phyloP scores from a whole-genome alignment of 2,797 vertebrate species.

The Sebastes diaconus region DNA sequence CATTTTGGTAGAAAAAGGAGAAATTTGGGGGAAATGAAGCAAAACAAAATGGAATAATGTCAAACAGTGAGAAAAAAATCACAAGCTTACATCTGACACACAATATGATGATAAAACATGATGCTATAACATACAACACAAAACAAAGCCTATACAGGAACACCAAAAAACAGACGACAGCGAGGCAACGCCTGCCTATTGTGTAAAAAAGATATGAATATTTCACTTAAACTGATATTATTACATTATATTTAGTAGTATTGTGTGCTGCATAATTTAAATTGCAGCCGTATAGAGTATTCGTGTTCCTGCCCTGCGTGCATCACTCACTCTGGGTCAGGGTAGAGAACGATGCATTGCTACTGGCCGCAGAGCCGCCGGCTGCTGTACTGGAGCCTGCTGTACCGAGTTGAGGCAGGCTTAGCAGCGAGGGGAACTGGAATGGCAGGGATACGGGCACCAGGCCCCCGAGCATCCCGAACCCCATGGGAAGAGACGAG shows the following conservation, averaged over 20 bases:
- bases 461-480: conserved; percentile 95
- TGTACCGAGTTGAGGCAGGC: conserved; percentile 79
- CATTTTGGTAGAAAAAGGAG: not conserved
- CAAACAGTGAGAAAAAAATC: conserved; percentile 50
- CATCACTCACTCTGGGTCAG: conserved; percentile 93
- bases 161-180: not conserved
- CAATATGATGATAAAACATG: conserved; percentile 53
- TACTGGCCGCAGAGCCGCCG: conserved; percentile 89
- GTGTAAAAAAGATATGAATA: not conserved
- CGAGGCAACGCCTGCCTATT: not conserved
- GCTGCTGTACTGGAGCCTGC: conserved; percentile 80
- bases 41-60: conserved; percentile 69
- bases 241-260: not conserved
- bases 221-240: not conserved
- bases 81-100: conserved; percentile 60
- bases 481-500: conserved; percentile 90
- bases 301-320: not conserved
- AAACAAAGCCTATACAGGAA: conserved; percentile 32
- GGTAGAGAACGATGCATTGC: conserved; percentile 87
- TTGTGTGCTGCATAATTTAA: not conserved
- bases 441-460: conserved; percentile 96
- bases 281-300: not conserved
- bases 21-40: conserved; percentile 37
- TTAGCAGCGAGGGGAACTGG: conserved; percentile 93
- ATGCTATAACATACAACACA: conserved; percentile 45